phyloP scores from a whole-genome alignment of 2,113 vertebrate species.

The Albula glossodonta region DNA sequence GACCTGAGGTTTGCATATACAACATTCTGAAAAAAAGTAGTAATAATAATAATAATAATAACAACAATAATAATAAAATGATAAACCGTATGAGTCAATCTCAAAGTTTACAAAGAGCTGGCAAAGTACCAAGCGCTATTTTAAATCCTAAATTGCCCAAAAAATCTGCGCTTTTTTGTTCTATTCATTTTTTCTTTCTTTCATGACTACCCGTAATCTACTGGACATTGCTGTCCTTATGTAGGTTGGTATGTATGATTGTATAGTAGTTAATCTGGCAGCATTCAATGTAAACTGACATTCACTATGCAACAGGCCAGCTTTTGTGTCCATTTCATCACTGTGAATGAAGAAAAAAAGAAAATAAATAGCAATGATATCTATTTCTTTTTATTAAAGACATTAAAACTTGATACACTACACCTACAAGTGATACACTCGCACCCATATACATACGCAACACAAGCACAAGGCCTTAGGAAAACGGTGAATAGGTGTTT shows the following conservation, averaged over 20 bases:
- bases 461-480: slow-evolving; percentile 48
- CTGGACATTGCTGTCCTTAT: slow-evolving; percentile 81
- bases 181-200: slow-evolving; percentile 67
- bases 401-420: slow-evolving; percentile 62
- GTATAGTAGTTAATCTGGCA: slow-evolving; percentile 58
- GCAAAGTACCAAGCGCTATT: slow-evolving; percentile 52
- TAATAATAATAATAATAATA: slow-evolving; percentile 33
- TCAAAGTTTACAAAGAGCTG: slow-evolving; percentile 53
- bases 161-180: slow-evolving; percentile 45
- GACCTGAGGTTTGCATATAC: slow-evolving; percentile 67
- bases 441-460: slow-evolving; percentile 59
- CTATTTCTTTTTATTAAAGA: slow-evolving; percentile 50
- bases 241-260: slow-evolving; percentile 51
- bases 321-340: slow-evolving; percentile 55
- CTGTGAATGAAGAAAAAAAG: slow-evolving; percentile 42
- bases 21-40: slow-evolving; percentile 59
- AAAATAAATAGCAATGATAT: slow-evolving; percentile 53
- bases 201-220: slow-evolving; percentile 97
- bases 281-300: slow-evolving; percentile 57
- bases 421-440: slow-evolving; percentile 52
- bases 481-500: slow-evolving; percentile 38
- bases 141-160: slow-evolving; percentile 54
- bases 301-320: slow-evolving; percentile 58
- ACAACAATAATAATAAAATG: slow-evolving; percentile 28
- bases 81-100: slow-evolving; percentile 43